phyloP scores from a whole-genome alignment of 1,140 invertebrate genomes.

The Neomicropteryx cornuta region DNA sequence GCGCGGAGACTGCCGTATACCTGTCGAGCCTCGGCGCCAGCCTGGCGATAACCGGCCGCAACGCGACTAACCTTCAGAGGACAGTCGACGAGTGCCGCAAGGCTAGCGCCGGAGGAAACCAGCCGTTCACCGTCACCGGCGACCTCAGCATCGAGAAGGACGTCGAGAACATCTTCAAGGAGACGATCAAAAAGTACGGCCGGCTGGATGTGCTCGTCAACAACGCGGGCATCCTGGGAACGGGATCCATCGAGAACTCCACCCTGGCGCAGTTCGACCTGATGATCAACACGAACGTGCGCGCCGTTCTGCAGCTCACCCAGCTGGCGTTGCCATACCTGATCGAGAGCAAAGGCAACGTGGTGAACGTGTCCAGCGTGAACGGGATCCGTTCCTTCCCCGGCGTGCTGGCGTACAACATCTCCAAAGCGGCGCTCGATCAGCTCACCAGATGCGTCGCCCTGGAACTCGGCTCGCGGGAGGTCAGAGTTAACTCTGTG shows the following conservation, averaged over 20 bases:
- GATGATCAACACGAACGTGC: slow-evolving; percentile 76
- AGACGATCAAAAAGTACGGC: slow-evolving; percentile 57
- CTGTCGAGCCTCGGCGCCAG: slow-evolving; percentile 66
- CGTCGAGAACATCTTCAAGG: slow-evolving; percentile 56
- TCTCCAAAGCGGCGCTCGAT: slow-evolving; percentile 83
- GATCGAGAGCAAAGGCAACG: slow-evolving; percentile 68
- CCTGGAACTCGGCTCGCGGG: slow-evolving; percentile 67
- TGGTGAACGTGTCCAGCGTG: slow-evolving; percentile 88
- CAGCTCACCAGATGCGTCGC: slow-evolving; percentile 78
- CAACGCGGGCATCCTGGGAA: slow-evolving; percentile 77
- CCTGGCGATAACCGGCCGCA: slow-evolving; percentile 59
- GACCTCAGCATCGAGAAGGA: slow-evolving; percentile 71
- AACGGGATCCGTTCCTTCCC: slow-evolving; percentile 71
- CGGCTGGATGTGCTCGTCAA: slow-evolving; percentile 73
- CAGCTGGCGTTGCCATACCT: slow-evolving; percentile 76
- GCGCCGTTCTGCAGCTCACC: slow-evolving; percentile 73
- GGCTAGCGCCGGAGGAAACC: slow-evolving; percentile 26
- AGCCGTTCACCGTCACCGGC: slow-evolving; percentile 23
- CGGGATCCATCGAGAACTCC: slow-evolving; percentile 74
- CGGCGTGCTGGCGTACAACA: slow-evolving; percentile 68
- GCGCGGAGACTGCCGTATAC: slow-evolving; percentile 64
- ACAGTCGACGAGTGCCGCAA: slow-evolving; percentile 28
- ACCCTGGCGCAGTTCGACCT: slow-evolving; percentile 73
- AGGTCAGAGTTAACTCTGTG: slow-evolving; percentile 77
- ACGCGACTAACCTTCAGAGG: slow-evolving; percentile 48